Base-by-base conservation (phyloP, 2,797 vertebrate genomes). In the Cygnus olor region DNA sequence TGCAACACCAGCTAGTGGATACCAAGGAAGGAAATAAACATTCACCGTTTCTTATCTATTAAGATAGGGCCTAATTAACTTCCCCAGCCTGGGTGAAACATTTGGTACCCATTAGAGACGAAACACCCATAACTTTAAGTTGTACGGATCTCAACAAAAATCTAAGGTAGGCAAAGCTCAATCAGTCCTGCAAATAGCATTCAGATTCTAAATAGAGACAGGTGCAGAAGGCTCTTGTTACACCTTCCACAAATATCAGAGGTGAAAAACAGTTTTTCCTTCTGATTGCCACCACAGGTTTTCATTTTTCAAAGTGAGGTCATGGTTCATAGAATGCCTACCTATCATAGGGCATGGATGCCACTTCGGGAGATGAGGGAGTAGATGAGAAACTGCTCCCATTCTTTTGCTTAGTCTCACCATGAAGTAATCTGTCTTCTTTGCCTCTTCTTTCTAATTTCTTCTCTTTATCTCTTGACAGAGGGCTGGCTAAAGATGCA, bases 401-500 rank as follows among this genome's bases (percentile, higher is more conserved):
- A 66, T 96, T 95, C n/a, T 98, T 97, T 47, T 96, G 89, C 47
- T 89, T 96, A 51, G 80, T 85, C 65, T 95, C 93, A 15, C 90
- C 94, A 38, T 94, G 95, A 24, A 96, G 94, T 84, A 97, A 97
- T 81, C 98, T 98, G 70, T 89, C 76, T 5, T 96, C 97, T 90
- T 95, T 95, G 10, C 92, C 97, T 63, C 77, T 88, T 44, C 86
- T 90, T 65, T 56, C 86, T 70, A 81, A 93, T 83, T 94, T 94
- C 83, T 91, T 87, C 57, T 97, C 85, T 32, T 98, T 98, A 14
- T 97, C 96, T 72, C 92, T 73, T 17, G 81, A 97, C 53, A 98
- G 96, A 91, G 96, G 97, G 66, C 94, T 89, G 88, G 97, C 97
- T 95, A 98, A 98, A 79, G 97, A 98, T 57, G 98, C 97, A 85